phyloP scores from a whole-genome alignment of 2,888 invertebrate genomes.

The Pammene fasciana region DNA sequence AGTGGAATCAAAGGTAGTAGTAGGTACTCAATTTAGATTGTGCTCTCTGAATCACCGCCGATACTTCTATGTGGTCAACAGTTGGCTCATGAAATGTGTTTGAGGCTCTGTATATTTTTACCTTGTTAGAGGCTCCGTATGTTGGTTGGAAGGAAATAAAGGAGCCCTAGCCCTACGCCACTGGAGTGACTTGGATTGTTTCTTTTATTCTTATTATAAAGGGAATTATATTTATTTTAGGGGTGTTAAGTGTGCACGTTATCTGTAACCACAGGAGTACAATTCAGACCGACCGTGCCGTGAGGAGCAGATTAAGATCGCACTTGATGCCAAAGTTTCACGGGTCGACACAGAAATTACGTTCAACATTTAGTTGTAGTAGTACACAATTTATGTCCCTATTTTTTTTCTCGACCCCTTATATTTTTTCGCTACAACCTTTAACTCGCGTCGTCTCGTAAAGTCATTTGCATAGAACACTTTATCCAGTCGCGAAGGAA shows the following conservation, averaged over 20 bases:
- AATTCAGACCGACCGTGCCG: too few relatives aligned
- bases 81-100: background rate
- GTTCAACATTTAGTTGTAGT: background rate
- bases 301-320: too few relatives aligned
- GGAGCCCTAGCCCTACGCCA: too few relatives aligned
- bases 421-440: constrained; percentile 11
- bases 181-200: too few relatives aligned
- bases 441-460: constrained; percentile 41
- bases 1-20: background rate
- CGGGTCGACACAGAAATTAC: too few relatives aligned
- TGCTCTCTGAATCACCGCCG: background rate
- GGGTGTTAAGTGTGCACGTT: too few relatives aligned
- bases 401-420: background rate
- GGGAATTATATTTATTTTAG: too few relatives aligned
- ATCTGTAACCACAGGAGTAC: too few relatives aligned
- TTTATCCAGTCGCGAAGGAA: constrained; percentile 64
- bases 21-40: background rate
- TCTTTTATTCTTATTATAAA: too few relatives aligned
- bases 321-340: too few relatives aligned
- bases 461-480: constrained; percentile 62
- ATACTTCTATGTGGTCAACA: background rate
- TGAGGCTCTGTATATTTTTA: too few relatives aligned
- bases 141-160: background rate
- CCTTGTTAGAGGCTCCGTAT: background rate
- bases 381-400: background rate